Percentiles rank a stretch among this genome's conserved stretches.
phyloP scores from a whole-genome alignment of 2,888 invertebrate genomes.

The Pseudococcus viburni region DNA sequence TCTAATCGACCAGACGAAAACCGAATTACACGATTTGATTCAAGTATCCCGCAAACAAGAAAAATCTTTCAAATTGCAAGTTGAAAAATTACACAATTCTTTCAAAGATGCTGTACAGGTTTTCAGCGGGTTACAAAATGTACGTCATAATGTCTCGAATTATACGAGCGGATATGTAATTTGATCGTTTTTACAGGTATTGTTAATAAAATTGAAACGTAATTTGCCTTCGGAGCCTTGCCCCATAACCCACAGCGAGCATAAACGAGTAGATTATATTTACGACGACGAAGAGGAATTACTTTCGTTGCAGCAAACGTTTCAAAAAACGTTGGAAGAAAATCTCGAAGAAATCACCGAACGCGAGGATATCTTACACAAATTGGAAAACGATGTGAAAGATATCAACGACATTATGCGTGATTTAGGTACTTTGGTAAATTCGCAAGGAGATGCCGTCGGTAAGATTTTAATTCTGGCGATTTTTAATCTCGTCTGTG shows the following conservation, averaged over 20 bases:
- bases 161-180: neutral
- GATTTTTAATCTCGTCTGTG: too few relatives aligned
- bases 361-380: slow-evolving; percentile 54
- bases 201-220: slow-evolving; percentile 51
- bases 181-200: neutral
- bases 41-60: slow-evolving; percentile 42
- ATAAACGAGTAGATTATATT: slow-evolving; percentile 60
- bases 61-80: slow-evolving; percentile 55
- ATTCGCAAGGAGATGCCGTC: slow-evolving; percentile 48
- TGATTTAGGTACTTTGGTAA: slow-evolving; percentile 54
- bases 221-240: slow-evolving; percentile 63
- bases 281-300: slow-evolving; percentile 60
- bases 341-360: slow-evolving; percentile 60
- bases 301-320: slow-evolving; percentile 52
- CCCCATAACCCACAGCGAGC: slow-evolving; percentile 61
- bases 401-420: slow-evolving; percentile 65
- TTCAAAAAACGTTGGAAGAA: slow-evolving; percentile 62
- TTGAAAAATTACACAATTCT: slow-evolving; percentile 53
- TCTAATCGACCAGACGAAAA: slow-evolving; percentile 59
- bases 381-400: slow-evolving; percentile 59
- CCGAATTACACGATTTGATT: slow-evolving; percentile 52
- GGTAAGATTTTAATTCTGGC: slow-evolving; percentile 30
- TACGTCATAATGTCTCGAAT: neutral
- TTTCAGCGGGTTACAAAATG: slow-evolving; percentile 57
- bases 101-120: slow-evolving; percentile 32